Conservation (phyloP, 2,797 vertebrate genomes). For the Rachycentron canadum region DNA sequence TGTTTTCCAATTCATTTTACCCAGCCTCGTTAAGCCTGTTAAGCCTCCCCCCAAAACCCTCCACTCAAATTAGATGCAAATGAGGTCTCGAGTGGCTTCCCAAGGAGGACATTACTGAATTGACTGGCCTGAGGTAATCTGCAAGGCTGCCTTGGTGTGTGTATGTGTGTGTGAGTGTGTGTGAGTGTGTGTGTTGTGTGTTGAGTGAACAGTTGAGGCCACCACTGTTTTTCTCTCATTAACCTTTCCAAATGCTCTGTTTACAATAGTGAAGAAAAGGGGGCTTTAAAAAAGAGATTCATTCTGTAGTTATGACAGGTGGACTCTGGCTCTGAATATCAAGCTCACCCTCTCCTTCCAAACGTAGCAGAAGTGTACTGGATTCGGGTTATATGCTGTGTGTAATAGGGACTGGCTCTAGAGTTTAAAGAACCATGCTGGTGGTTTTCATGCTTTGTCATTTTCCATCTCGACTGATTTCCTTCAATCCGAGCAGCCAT, state of each 20-base stretch:
- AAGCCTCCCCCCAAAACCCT: slow-evolving; percentile 67
- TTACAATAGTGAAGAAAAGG: slow-evolving; percentile 54
- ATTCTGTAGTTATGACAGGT: slow-evolving; percentile 63
- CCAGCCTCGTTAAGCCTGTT: slow-evolving; percentile 71
- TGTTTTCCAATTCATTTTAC: slow-evolving; percentile 71
- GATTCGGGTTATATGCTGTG: slow-evolving; percentile 7
- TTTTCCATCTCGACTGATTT: slow-evolving; percentile 46
- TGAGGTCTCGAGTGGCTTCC: slow-evolving; percentile 82
- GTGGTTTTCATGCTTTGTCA: slow-evolving; percentile 33
- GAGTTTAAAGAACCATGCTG: slow-evolving; percentile 28
- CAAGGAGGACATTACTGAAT: slow-evolving; percentile 78
- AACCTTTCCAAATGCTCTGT: slow-evolving; percentile 74
- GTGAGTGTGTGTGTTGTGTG: slow-evolving; percentile 39
- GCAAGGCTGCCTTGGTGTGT: slow-evolving; percentile 30
- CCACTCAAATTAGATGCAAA: slow-evolving; percentile 85
- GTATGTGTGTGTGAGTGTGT: slow-evolving; percentile 17
- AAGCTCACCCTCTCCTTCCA: slow-evolving; percentile 10
- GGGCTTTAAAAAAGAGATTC: slow-evolving; percentile 31
- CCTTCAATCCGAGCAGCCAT: slow-evolving; percentile 11
- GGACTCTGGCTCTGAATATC: slow-evolving; percentile 24
- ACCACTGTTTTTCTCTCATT: slow-evolving; percentile 71
- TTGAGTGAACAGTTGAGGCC: slow-evolving; percentile 60
- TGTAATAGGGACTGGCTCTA: slow-evolving; percentile 9
- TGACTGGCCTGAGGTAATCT: slow-evolving; percentile 77
- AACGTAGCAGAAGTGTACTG: neutral